Evolutionary conservation across 2,797 vertebrate species (phyloP), one percentile per base, ranked within the genome.

Genomic region (Hozukius guyotensis): DNA sequence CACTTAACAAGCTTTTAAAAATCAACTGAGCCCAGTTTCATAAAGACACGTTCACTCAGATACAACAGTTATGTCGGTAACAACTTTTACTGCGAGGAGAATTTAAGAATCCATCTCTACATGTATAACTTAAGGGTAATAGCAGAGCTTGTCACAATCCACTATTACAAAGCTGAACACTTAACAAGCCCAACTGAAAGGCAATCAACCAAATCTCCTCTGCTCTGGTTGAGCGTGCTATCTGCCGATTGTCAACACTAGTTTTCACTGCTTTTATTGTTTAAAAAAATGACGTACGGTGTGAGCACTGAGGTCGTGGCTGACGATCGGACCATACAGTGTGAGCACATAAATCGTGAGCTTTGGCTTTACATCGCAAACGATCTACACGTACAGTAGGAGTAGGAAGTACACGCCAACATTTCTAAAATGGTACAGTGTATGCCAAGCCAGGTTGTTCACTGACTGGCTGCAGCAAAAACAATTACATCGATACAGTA

Each of bases 151-250:
- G 22, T 38, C 22, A 65, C 34, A 36, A 38, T 52, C 29, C 36
- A 72, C 24, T 16, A 38, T 12, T 52, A 68, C 16, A 60, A 46
- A 67, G 53, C 20, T 27, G 57, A 38, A 32, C 9, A 38, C 14
- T 27, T 25, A 61, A 59, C 12, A 38, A 69, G 16, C 11, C 27
- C n/a, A 34, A 22, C 8, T 52, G 4, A 63, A 59, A 76, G 25
- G 32, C 60, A 73, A 56, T 31, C 8, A 2, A 1, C 52, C 24
- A 49, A 49, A 74, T 55, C 52, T 42, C 13, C 18, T 42, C 8
- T 11, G 3, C 24, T 24, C 14, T 25, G 32, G 24, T 20, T 25
- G 11, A 34, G 14, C 3, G 24, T 0, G 8, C 36, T 31, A 12
- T 57, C 13, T 18, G 38, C 25, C 1, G 8, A 46, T 1, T 36